Base-by-base conservation (phyloP, 1,140 invertebrate genomes). In the Alviniconcha marisindica region DNA sequence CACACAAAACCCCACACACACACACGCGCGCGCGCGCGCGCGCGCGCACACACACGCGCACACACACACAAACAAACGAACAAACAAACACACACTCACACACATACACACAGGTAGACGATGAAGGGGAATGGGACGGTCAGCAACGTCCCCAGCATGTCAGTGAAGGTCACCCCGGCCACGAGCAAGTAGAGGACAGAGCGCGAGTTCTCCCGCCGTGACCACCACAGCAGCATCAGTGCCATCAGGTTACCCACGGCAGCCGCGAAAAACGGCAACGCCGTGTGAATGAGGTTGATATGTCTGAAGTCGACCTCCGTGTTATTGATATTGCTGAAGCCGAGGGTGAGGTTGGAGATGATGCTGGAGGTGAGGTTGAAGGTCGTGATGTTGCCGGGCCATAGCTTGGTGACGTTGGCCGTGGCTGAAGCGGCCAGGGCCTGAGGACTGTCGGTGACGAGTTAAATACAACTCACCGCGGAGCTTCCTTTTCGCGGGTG, bases 171-270 rank as follows among this genome's bases (percentile, higher is more conserved):
- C 12, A 92, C 81, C 5, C 84, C 88, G 33, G 88, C 88, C 28
- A 91, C 91, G 5, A 91, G 82, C 48, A 86, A 81, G 77, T 90
- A 90, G 74, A 91, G 90, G 33, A 89, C 85, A 1, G 87, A 89
- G 40, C 81, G 79, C 78, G 84, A 85, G 36, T 89, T 87, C 54
- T 88, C 84, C 28, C 85, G 73, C 15, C 81, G 85, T n/a, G 90
- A 88, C 15, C 85, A 81, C 21, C 83, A 80, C n/a, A 91, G 81
- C 7, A 90, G 85, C 12, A 87, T 36, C 18, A 91, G 60, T 1
- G 90, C 90, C 42, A 88, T 40, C 4, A 88, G 14, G 78, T 91
- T 91, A 10, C 90, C 89, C 44, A 90, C 63, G 36, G 87, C 86
- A 15, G 89, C 89, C 18, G 82, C 77, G 0, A 83, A 77, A 71